These are phyloP conservation scores for Aplochiton taeniatus DNA, from an alignment of 2,797 vertebrate genomes.

Conservation along the genomic window DNA sequence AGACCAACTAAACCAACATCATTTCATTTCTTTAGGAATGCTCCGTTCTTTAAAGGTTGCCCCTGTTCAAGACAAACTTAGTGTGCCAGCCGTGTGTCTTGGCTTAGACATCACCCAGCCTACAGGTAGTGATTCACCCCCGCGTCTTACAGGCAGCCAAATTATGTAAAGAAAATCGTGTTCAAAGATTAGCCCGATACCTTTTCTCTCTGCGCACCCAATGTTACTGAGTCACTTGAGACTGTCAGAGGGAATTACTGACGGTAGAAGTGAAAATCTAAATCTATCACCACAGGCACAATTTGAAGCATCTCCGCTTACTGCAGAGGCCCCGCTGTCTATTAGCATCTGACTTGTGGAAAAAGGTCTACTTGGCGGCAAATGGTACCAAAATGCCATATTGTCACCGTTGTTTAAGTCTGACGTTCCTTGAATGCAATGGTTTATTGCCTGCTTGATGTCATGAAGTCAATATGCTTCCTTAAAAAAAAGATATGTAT, in stretches of 20 bases:
- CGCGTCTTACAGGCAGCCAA: conserved; percentile 69
- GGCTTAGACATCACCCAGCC: conserved; percentile 57
- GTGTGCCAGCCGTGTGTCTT: conserved; percentile 37
- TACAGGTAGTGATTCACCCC: conserved; percentile 68
- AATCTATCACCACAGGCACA: conserved; percentile 69
- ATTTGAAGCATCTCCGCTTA: conserved; percentile 54
- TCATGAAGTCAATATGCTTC: conserved; percentile 20
- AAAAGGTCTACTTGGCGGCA: conserved; percentile 46
- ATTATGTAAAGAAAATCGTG: conserved; percentile 75
- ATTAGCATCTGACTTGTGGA: conserved; percentile 53
- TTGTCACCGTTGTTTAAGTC: conserved; percentile 44
- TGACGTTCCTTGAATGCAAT: conserved; percentile 17
- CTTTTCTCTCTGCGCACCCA: conserved; percentile 53
- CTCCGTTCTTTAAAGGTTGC: too few relatives aligned
- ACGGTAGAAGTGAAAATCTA: conserved; percentile 59
- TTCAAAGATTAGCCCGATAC: conserved; percentile 76
- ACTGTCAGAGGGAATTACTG: conserved; percentile 72
- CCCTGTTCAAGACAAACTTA: conserved; percentile 36
- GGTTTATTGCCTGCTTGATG: conserved; percentile 32
- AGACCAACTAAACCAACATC: too few relatives aligned
- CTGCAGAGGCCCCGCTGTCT: conserved; percentile 43
- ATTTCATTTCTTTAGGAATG: too few relatives aligned
- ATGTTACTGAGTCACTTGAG: conserved; percentile 74
- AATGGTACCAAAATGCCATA: conserved; percentile 48
- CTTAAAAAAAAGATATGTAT: conserved; percentile 18